Percentiles rank a stretch among this genome's conserved stretches.
These are phyloP conservation scores for Synanceia verrucosa DNA, from an alignment of 2,797 vertebrate species.

Conservation along the genomic window DNA sequence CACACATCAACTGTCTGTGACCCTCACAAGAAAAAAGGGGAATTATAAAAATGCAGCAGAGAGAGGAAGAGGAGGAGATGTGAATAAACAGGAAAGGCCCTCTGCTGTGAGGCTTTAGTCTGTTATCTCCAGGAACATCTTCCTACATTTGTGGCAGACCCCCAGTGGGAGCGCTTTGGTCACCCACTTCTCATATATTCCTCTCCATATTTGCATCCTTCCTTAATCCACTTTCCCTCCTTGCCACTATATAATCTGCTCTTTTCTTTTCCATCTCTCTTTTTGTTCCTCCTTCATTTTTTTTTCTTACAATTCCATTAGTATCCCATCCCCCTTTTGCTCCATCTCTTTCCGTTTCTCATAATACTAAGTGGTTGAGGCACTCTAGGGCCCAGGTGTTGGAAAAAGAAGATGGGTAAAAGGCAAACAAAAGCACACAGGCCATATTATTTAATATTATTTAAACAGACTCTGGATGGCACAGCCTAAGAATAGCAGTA, in stretches of 20 bases:
- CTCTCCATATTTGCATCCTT: background rate
- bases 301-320: slow-evolving; percentile 31
- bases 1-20: slow-evolving; percentile 13
- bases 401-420: slow-evolving; percentile 38
- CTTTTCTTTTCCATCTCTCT: slow-evolving; percentile 2
- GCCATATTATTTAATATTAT: slow-evolving; percentile 33
- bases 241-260: background rate
- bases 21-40: background rate
- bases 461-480: slow-evolving; percentile 41
- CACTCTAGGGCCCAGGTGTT: slow-evolving; percentile 51
- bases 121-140: slow-evolving; percentile 20
- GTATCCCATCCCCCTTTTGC: slow-evolving; percentile 8
- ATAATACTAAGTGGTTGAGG: slow-evolving; percentile 29
- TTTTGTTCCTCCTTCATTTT: background rate
- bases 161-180: slow-evolving; percentile 2
- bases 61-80: slow-evolving; percentile 5
- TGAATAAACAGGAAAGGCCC: slow-evolving; percentile 31
- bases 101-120: background rate
- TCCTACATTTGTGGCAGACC: slow-evolving; percentile 4
- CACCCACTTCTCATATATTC: background rate
- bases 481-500: slow-evolving; percentile 49
- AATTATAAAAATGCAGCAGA: slow-evolving; percentile 10
- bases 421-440: slow-evolving; percentile 26
- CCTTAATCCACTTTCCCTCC: background rate
- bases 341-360: slow-evolving; percentile 17